A percentile compares a stretch with the other conserved stretches of the same genome.
Conservation (phyloP, 2,113 vertebrate species). For the Eidolon helvum region DNA sequence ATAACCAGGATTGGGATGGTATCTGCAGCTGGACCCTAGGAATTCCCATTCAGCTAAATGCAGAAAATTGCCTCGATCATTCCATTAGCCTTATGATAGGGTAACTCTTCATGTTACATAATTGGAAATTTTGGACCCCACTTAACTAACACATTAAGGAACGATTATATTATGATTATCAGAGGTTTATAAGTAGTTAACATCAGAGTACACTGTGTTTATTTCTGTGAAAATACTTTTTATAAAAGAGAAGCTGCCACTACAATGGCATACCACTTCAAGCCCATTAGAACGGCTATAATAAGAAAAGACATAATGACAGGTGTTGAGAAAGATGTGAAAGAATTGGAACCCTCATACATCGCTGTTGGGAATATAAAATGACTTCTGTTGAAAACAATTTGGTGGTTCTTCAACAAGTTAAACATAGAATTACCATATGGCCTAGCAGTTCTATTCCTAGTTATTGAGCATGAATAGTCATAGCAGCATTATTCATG, state of each 20-base stretch:
- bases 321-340: not conserved
- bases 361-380: not conserved
- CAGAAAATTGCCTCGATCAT: not conserved
- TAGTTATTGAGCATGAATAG: slow-evolving; percentile 9
- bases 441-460: not conserved
- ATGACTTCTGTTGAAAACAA: not conserved
- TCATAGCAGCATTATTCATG: not conserved
- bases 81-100: not conserved
- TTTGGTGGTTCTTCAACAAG: not conserved
- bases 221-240: not conserved
- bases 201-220: not conserved
- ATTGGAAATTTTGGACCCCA: not conserved
- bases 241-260: not conserved
- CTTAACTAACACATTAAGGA: not conserved
- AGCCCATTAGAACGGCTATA: not conserved
- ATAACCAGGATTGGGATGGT: not conserved
- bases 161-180: not conserved
- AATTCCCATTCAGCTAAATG: not conserved
- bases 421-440: not conserved
- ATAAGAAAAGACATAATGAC: not conserved
- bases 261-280: not conserved
- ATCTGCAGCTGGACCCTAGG: not conserved
- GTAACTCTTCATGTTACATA: not conserved
- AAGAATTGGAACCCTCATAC: not conserved
- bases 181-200: not conserved